Evolutionary conservation across 2,797 vertebrate genomes (phyloP).

Genomic region (Tachyglossus aculeatus): DNA sequence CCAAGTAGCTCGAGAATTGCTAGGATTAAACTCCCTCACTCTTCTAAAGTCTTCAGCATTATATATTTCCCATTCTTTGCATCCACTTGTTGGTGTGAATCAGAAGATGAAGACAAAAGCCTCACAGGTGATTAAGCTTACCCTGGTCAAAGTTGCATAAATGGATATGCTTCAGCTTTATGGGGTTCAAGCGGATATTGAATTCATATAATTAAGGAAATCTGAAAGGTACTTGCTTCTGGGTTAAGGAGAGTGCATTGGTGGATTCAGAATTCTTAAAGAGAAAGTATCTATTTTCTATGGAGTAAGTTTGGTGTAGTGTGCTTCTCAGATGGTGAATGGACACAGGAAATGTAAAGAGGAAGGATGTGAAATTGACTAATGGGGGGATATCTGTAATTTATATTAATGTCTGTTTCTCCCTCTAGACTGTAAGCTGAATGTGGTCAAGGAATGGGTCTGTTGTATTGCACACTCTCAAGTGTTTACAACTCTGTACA

Average conservation of each 20-base stretch:
- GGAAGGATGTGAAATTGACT: too few relatives aligned
- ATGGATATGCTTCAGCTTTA: not conserved
- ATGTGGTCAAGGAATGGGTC: too few relatives aligned
- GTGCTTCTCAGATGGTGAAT: too few relatives aligned
- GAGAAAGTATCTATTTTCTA: too few relatives aligned
- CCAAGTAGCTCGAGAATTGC: not conserved
- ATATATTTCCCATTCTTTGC: not conserved
- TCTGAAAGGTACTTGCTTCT: not conserved
- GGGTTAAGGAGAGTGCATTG: not conserved
- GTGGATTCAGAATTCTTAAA: not conserved
- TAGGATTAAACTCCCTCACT: not conserved
- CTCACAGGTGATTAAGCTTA: not conserved
- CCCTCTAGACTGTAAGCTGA: too few relatives aligned
- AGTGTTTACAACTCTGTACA: too few relatives aligned
- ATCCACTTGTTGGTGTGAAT: constrained; percentile 1
- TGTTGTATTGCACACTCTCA: too few relatives aligned
- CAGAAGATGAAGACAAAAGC: constrained; percentile 6
- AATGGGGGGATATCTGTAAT: too few relatives aligned
- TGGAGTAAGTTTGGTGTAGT: too few relatives aligned
- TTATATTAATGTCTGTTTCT: too few relatives aligned
- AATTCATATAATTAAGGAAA: not conserved
- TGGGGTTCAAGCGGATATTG: not conserved
- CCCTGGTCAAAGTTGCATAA: not conserved
- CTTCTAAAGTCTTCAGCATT: not conserved
- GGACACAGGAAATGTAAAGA: too few relatives aligned